Evolutionary conservation across 2,113 vertebrate genomes (phyloP), one percentile per base, ranked within the genome.

Genomic region (Ornithorhynchus anatinus): DNA sequence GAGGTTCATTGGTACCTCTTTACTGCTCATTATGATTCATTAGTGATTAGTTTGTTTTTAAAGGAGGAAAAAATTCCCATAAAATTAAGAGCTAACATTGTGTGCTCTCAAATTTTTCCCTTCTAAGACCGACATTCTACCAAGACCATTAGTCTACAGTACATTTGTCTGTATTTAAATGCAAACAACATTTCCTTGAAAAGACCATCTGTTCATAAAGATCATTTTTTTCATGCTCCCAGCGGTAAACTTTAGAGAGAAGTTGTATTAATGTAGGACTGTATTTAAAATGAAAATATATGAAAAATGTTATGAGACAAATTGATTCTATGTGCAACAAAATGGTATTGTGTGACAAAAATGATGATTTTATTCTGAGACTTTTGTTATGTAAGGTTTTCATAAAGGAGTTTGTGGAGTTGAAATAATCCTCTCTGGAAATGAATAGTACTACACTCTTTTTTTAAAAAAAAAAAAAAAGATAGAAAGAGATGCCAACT

Each of bases 161-260:
- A 86, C 90, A 91, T 92, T 93, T 91, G 82, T 93, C 89, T 86
- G 79, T 88, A 83, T 92, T 92, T 92, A 88, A 90, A 82, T 71
- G 84, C 60, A 88, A 84, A 84, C 88, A 84, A 61, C 76, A 73
- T 92, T 91, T 79, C 86, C 88, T 84, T 91, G 84, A 88, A 89
- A 92, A 89, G 83, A 84, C 91, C 92, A 93, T 92, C 92, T 93
- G 93, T 90, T 93, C 84, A 36, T 70, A 82, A 88, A 84, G 79
- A 89, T 78, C 75, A 77, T 89, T 70, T 78, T 86, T 79, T 89
- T 73, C 57, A 27, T 74, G 77, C 77, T 89, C 80, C 68, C 83
- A 73, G 76, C 80, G 85, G 80, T 86, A 89, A 89, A 84, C 32
- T 73, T 82, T 71, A 70, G 53, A 83, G 64, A 70, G 58, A 15